Evolutionary conservation across 2,113 vertebrate genomes (phyloP).

Genomic region (Syrrhaptes paradoxus): DNA sequence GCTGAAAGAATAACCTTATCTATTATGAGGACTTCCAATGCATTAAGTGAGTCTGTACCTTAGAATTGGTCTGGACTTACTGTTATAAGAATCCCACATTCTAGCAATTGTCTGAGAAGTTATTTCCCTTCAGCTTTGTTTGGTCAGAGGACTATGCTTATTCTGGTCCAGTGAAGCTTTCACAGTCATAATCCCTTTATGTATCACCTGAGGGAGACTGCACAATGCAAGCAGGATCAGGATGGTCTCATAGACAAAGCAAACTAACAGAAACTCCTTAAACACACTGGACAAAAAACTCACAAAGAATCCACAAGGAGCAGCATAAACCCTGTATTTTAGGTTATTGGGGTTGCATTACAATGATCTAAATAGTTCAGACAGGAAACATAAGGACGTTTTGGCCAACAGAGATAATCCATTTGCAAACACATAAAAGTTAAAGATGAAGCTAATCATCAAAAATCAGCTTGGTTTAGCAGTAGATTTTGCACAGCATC

Average conservation of each 20-base stretch:
- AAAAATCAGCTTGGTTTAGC: not conserved
- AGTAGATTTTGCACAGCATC: not conserved
- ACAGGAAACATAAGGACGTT: not conserved
- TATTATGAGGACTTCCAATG: not conserved
- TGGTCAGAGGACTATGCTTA: not conserved
- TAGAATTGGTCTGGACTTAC: not conserved
- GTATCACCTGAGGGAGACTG: not conserved
- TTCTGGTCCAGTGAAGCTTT: not conserved
- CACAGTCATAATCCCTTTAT: not conserved
- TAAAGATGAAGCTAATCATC: not conserved
- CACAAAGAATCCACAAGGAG: not conserved
- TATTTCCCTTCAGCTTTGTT: not conserved
- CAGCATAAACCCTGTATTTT: not conserved
- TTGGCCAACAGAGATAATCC: not conserved
- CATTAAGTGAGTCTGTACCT: not conserved
- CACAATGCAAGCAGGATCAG: fast-evolving
- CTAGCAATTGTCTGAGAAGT: not conserved
- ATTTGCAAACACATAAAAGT: not conserved
- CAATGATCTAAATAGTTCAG: not conserved
- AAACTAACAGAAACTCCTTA: not conserved
- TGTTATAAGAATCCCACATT: not conserved
- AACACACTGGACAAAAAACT: not conserved
- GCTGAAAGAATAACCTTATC: not conserved
- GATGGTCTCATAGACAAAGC: not conserved
- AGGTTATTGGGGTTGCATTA: not conserved